Percentiles rank a stretch among this genome's conserved stretches.
Evolutionary conservation across 2,113 vertebrate species (phyloP).

Genomic region (Arizona elegans): DNA sequence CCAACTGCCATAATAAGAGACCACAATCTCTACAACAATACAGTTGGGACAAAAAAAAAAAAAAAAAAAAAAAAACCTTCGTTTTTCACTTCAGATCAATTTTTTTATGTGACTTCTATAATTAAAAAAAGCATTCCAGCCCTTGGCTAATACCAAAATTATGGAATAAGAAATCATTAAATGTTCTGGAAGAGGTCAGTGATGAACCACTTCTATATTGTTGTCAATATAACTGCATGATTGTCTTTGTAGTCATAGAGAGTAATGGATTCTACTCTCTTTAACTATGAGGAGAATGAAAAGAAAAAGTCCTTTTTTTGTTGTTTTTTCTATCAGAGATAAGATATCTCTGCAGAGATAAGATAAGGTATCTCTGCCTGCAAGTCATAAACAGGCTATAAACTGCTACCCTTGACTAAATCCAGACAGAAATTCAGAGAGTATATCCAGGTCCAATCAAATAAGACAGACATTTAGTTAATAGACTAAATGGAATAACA

Average conservation of each 20-base stretch:
- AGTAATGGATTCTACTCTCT: not conserved
- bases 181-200: not conserved
- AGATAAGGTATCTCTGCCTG: not conserved
- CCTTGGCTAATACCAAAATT: not conserved
- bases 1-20: not conserved
- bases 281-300: not conserved
- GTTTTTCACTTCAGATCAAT: not conserved
- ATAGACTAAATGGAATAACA: not conserved
- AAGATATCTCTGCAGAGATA: accelerated
- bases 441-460: not conserved
- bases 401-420: not conserved
- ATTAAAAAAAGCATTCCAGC: no score
- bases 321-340: not conserved
- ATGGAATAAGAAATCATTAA: not conserved
- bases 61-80: not conserved
- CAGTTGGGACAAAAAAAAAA: not conserved
- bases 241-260: not conserved
- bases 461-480: not conserved
- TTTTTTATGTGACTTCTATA: not conserved
- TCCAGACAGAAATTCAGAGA: not conserved
- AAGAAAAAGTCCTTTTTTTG: not conserved
- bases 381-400: not conserved
- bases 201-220: not conserved
- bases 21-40: not conserved
- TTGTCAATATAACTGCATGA: not conserved